Conservation (phyloP, 64 coral and sea anemone genomes). For the Actinia tenebrosa region DNA sequence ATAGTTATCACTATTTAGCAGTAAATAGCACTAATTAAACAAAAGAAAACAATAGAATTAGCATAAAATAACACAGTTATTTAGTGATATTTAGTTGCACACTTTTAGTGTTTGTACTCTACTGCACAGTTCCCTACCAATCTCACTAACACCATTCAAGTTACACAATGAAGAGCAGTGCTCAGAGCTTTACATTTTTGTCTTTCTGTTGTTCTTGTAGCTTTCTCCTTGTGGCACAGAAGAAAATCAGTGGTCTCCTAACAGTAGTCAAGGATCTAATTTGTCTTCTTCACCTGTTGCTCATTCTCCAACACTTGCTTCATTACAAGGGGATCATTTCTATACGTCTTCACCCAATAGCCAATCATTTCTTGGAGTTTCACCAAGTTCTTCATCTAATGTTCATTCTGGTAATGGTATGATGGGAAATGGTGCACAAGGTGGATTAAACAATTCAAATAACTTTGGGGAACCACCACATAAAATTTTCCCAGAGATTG, state of each 20-base stretch:
- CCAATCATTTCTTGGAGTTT: slow-evolving; percentile 44
- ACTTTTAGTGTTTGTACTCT: no score
- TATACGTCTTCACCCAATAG: slow-evolving; percentile 32
- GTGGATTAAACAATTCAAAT: slow-evolving; percentile 50
- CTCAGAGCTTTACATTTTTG: no score
- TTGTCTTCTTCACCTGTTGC: slow-evolving; percentile 41
- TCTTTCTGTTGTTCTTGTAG: slow-evolving; percentile 9
- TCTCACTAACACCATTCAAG: background rate
- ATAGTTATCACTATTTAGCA: no score
- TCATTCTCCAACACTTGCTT: slow-evolving; percentile 70
- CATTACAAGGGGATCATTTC: slow-evolving; percentile 53
- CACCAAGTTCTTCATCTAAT: slow-evolving; percentile 34
- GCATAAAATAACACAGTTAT: no score
- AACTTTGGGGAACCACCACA: slow-evolving; percentile 81
- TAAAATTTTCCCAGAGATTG: slow-evolving; percentile 89
- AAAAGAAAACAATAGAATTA: no score
- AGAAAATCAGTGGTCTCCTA: slow-evolving; percentile 60
- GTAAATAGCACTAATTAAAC: no score
- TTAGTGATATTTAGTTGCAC: no score
- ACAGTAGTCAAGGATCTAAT: slow-evolving; percentile 48
- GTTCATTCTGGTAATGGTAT: background rate
- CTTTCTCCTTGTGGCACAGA: slow-evolving; percentile 75
- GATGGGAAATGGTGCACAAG: slow-evolving; percentile 8
- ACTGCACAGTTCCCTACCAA: no score
- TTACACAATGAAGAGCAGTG: background rate